Percentiles rank a stretch among this genome's conserved stretches.
Evolutionary conservation across 2,797 vertebrate genomes (phyloP).

Genomic region (Coracias cyanogaster): DNA sequence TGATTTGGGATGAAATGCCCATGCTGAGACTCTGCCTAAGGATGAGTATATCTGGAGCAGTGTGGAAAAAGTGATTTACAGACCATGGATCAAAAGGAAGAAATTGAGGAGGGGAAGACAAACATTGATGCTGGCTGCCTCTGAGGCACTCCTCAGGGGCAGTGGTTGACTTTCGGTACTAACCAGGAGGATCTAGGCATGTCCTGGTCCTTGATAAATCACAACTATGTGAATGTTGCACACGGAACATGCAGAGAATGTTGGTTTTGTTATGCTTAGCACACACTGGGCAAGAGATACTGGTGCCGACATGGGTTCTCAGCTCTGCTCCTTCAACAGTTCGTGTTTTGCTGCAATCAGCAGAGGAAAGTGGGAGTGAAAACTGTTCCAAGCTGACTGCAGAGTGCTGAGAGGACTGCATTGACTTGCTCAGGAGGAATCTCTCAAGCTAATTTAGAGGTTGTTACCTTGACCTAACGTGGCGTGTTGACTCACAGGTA

Average conservation of each 20-base stretch:
- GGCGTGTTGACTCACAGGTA: background rate
- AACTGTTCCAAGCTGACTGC: background rate
- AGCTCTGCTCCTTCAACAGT: background rate
- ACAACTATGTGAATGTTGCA: background rate
- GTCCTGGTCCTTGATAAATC: background rate
- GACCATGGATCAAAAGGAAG: background rate
- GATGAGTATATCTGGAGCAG: background rate
- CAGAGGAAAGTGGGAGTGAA: background rate
- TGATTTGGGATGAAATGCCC: background rate
- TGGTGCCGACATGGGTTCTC: background rate
- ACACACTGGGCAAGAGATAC: background rate
- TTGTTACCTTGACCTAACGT: background rate
- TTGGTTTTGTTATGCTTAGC: background rate
- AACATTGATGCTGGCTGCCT: background rate
- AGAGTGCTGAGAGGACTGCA: background rate
- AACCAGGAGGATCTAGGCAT: background rate
- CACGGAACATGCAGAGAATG: background rate
- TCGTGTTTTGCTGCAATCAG: background rate
- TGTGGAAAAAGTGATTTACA: background rate
- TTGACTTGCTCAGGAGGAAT: background rate
- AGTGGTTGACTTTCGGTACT: background rate
- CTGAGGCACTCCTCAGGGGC: background rate
- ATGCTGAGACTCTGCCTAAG: background rate
- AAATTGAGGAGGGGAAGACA: background rate
- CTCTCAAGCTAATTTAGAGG: conserved; percentile 16